Evolutionary conservation across 2,113 vertebrate species (phyloP).

Genomic region (Stictonetta naevosa): DNA sequence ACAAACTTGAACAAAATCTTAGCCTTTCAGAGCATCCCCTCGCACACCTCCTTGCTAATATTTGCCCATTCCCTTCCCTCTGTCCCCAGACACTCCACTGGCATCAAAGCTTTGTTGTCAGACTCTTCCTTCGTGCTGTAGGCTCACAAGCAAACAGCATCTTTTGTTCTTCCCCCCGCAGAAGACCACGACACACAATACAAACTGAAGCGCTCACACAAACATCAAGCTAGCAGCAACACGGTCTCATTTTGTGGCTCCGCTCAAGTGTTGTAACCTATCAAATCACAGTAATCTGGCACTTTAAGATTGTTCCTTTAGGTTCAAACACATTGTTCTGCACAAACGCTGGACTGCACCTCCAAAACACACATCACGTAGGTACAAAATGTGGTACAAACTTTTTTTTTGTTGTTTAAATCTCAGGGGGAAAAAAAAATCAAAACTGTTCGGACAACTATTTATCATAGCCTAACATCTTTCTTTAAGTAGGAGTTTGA

Average conservation of each 20-base stretch:
- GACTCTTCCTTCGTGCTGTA: neutral
- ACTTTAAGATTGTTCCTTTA: fast-evolving
- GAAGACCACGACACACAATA: neutral
- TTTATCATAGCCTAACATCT: neutral
- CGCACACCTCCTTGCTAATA: neutral
- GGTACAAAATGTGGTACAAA: neutral
- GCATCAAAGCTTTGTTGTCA: neutral
- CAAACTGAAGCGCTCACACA: neutral
- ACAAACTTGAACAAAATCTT: neutral
- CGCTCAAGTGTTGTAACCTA: neutral
- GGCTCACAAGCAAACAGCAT: neutral
- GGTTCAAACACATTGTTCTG: neutral
- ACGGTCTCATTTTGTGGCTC: neutral
- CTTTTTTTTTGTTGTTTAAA: neutral
- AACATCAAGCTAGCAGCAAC: neutral
- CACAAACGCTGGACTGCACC: neutral
- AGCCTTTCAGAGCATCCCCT: neutral
- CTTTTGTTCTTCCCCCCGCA: neutral
- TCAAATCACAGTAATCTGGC: neutral
- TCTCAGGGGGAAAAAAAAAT: neutral
- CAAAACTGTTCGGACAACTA: neutral
- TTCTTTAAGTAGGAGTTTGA: neutral
- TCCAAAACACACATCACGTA: neutral
- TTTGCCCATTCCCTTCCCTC: neutral
- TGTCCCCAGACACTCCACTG: neutral